phyloP scores from a whole-genome alignment of 2,888 invertebrate species.

The Luffia ferchaultella region DNA sequence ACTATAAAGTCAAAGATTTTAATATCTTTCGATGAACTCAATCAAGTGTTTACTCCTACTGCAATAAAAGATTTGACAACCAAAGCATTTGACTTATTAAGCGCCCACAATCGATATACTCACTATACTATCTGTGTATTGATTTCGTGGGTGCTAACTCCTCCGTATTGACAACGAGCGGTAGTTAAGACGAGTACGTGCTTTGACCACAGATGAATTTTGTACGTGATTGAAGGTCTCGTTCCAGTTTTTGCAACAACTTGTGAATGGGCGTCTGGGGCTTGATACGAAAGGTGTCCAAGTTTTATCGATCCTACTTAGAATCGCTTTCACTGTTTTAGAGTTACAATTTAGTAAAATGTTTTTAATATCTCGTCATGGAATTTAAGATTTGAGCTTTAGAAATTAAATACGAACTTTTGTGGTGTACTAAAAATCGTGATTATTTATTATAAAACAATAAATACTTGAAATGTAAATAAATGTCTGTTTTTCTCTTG shows the following conservation, averaged over 20 bases:
- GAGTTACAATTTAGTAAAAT: no score
- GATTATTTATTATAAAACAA: no score
- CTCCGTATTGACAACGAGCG: slow-evolving; percentile 63
- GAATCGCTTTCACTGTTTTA: no score
- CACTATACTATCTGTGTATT: slow-evolving; percentile 44
- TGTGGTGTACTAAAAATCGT: no score
- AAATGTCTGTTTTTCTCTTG: no score
- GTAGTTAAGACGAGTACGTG: slow-evolving; percentile 63
- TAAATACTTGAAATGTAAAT: no score
- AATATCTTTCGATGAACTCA: neutral
- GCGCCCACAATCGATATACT: slow-evolving; percentile 47
- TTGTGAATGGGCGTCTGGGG: slow-evolving; percentile 41
- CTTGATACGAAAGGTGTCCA: no score
- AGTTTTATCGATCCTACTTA: no score
- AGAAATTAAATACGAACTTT: no score
- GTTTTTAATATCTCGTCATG: no score
- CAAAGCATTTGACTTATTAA: neutral
- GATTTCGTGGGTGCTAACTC: slow-evolving; percentile 51
- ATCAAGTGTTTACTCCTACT: neutral
- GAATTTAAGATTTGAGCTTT: no score
- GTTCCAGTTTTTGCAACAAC: slow-evolving; percentile 60
- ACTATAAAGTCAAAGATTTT: neutral
- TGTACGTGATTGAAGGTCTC: slow-evolving; percentile 58
- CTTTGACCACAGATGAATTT: slow-evolving; percentile 46
- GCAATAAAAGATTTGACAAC: neutral